Conservation (phyloP, 2,113 vertebrate species). For the Noctilio leporinus region DNA sequence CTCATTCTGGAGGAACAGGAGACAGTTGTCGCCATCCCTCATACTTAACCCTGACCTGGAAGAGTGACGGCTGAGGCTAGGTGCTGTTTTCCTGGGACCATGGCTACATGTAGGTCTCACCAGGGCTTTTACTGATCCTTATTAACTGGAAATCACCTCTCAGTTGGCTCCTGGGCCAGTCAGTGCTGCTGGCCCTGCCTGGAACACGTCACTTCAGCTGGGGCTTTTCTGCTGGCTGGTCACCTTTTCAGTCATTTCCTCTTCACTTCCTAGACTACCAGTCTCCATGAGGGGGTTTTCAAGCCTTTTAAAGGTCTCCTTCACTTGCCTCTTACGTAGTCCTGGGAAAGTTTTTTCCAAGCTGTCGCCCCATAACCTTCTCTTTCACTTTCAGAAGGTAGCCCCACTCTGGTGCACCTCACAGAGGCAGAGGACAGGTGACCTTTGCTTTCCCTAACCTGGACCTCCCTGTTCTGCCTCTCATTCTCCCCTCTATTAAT, state of each 20-base stretch:
- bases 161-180: fast-evolving
- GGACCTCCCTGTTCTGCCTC: neutral
- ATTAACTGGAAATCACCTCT: neutral
- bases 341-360: neutral
- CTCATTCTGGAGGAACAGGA: neutral
- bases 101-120: neutral
- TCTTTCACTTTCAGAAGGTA: neutral
- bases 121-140: neutral
- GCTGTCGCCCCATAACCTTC: neutral
- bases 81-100: neutral
- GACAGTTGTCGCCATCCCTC: neutral
- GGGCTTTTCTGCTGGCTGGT: neutral
- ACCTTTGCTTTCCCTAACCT: neutral
- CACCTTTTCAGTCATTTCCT: neutral
- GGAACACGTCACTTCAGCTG: neutral
- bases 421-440: neutral
- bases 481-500: neutral
- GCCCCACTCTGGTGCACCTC: too few species aligned
- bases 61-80: neutral
- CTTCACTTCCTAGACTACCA: neutral
- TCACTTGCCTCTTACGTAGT: neutral
- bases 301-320: neutral
- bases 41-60: neutral
- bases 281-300: neutral
- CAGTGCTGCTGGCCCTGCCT: too few species aligned